Conservation (phyloP, 2,888 invertebrate genomes). For the Drosophila colorata region DNA sequence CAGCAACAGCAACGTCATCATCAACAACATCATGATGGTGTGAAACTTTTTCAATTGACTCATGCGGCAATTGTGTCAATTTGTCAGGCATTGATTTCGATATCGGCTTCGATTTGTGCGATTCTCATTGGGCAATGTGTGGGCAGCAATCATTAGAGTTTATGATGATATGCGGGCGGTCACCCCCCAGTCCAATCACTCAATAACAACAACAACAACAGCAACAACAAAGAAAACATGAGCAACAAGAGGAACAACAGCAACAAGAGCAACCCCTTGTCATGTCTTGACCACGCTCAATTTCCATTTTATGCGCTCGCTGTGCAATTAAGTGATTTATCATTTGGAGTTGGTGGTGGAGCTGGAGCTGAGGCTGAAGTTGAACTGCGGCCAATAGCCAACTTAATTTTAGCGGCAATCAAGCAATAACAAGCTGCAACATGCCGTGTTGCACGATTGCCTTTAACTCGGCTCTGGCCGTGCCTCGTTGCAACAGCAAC, state of each 20-base stretch:
- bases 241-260: slow-evolving; percentile 31
- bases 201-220: slow-evolving; percentile 25
- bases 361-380: slow-evolving; percentile 29
- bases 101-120: slow-evolving; percentile 65
- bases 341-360: slow-evolving; percentile 65
- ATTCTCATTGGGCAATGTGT: slow-evolving; percentile 56
- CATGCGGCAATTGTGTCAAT: slow-evolving; percentile 81
- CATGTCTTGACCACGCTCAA: slow-evolving; percentile 77
- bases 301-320: slow-evolving; percentile 80
- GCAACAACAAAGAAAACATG: slow-evolving; percentile 3
- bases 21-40: slow-evolving; percentile 46
- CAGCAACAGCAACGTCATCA: slow-evolving; percentile 37
- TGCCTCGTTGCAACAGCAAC: slow-evolving; percentile 42
- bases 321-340: slow-evolving; percentile 81
- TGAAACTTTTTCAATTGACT: slow-evolving; percentile 76
- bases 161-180: slow-evolving; percentile 71
- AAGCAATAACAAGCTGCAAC: slow-evolving; percentile 80
- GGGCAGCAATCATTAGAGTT: slow-evolving; percentile 69
- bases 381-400: slow-evolving; percentile 63
- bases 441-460: slow-evolving; percentile 81
- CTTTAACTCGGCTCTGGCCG: slow-evolving; percentile 68
- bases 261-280: slow-evolving; percentile 64
- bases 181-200: slow-evolving; percentile 34
- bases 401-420: slow-evolving; percentile 80
- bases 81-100: slow-evolving; percentile 81